phyloP scores from a whole-genome alignment of 2,888 invertebrate species.

The Scaeva pyrastri region DNA sequence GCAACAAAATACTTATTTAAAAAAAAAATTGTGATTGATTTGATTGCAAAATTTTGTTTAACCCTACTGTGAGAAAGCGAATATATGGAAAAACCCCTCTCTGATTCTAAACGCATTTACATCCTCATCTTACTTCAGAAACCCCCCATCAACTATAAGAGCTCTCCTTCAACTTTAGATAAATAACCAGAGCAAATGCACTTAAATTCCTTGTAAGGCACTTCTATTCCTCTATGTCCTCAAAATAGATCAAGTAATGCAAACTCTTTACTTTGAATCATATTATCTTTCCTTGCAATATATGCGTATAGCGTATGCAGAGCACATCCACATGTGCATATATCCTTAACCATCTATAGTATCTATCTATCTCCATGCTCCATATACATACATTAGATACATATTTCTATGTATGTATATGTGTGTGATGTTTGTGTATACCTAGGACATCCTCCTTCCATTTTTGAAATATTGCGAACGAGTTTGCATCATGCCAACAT shows the following conservation, averaged over 20 bases:
- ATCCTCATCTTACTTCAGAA: neutral
- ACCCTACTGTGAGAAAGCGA: neutral
- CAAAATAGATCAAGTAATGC: slow-evolving; percentile 41
- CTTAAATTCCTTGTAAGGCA: slow-evolving; percentile 33
- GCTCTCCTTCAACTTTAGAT: slow-evolving; percentile 2
- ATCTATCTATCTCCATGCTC: neutral
- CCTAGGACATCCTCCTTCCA: neutral
- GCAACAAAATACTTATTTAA: no score
- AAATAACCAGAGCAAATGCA: slow-evolving; percentile 39
- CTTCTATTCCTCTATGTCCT: slow-evolving; percentile 16
- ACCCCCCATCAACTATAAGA: slow-evolving; percentile 16
- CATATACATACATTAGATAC: neutral
- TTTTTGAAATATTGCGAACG: slow-evolving; percentile 10
- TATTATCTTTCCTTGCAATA: slow-evolving; percentile 17
- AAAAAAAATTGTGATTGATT: no score
- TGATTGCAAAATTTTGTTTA: neutral
- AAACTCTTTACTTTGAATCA: slow-evolving; percentile 30
- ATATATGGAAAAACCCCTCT: neutral
- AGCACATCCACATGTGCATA: neutral
- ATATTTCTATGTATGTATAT: no score
- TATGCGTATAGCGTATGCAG: no score
- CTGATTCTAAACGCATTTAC: slow-evolving; percentile 9
- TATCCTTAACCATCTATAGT: neutral
- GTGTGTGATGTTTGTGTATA: no score
- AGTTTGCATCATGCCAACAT: slow-evolving; percentile 27